Percentiles rank a stretch among this genome's conserved stretches.
phyloP scores from a whole-genome alignment of 2,113 vertebrate genomes.

The Campylomormyrus numenius region DNA sequence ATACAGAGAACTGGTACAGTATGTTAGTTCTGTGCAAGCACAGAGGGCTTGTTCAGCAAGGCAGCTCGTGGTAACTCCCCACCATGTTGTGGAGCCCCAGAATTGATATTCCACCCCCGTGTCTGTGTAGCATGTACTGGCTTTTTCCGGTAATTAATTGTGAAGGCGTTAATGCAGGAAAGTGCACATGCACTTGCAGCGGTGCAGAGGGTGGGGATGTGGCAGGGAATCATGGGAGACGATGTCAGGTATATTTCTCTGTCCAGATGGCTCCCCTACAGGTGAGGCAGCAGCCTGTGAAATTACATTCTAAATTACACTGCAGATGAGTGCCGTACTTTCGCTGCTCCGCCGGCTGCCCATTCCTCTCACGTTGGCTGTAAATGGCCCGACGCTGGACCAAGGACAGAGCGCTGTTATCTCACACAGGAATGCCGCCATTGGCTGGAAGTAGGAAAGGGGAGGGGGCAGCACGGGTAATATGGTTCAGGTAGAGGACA shows the following conservation, averaged over 20 bases:
- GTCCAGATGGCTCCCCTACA: constrained; percentile 68
- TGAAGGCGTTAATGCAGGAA: constrained; percentile 37
- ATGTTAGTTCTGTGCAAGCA: not conserved
- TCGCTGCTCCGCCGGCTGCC: constrained; percentile 27
- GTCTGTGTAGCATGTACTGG: constrained; percentile 25
- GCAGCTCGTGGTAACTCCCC: constrained; percentile 15
- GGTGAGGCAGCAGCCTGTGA: constrained; percentile 85
- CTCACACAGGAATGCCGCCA: constrained; percentile 7
- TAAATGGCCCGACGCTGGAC: constrained; percentile 58
- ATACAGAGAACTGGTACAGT: not conserved
- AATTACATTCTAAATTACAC: constrained; percentile 83
- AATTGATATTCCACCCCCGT: constrained; percentile 35
- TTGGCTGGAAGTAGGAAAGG: constrained; percentile 24
- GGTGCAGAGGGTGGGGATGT: constrained; percentile 20
- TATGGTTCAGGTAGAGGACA: constrained; percentile 36
- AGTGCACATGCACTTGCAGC: constrained; percentile 7
- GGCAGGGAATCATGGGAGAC: constrained; percentile 38
- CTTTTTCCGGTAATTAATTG: constrained; percentile 47
- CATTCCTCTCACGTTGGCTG: constrained; percentile 55
- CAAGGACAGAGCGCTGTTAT: constrained; percentile 39
- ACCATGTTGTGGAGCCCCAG: not conserved
- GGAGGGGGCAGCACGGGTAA: constrained; percentile 4
- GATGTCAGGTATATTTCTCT: constrained; percentile 49
- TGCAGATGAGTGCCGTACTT: constrained; percentile 52
- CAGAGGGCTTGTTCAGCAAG: not conserved